Evolutionary conservation across 2,797 vertebrate genomes (phyloP), one percentile per base, ranked within the genome.

Genomic region (Morus bassanus): DNA sequence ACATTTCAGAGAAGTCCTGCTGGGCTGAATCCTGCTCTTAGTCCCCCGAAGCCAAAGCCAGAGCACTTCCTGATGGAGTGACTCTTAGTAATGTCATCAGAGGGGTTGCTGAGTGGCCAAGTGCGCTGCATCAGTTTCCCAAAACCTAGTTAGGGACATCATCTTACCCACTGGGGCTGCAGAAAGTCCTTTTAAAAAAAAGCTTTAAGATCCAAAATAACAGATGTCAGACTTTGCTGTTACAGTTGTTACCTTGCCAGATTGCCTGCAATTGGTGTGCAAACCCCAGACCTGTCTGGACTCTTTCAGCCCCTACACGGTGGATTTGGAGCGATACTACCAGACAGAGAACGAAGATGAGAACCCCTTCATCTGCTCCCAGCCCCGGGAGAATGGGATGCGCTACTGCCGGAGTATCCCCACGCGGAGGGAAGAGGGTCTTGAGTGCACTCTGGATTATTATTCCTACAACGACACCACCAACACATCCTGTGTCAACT

Each of bases 341-440:
- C 99, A 99, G 97, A 99, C 99, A 0, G 99, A 99, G 97, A 99
- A 99, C 0, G 99, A 99, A 21, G 99, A 99, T 0, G 99, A 99
- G 97, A 99, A 98, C 96, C 99, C 99, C 10, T 99, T 99, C 98
- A 99, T 99, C 98, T 99, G 99, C 98, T 99, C 99, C 45, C 98
- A 98, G 97, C 98, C 98, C 3, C 97, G 98, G 18, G 99, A 99
- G 91, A 99, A 99, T 0, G 99, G 99, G 94, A 99, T 99, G 99
- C 98, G 99, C 23, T 98, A 98, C 94, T 99, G 99, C 83, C 96
- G 97, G 91, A 98, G 98, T 0, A 98, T 99, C 93, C 99, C 99
- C 24, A 98, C 97, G 0, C 97, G 98, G 45, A 98, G 98, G 3
- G 98, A 99, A 48, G 99, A 99, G 35, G 98, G 98, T 11, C 95